Conservation (phyloP, 2,797 vertebrate genomes). For the Darevskia nairensis region DNA sequence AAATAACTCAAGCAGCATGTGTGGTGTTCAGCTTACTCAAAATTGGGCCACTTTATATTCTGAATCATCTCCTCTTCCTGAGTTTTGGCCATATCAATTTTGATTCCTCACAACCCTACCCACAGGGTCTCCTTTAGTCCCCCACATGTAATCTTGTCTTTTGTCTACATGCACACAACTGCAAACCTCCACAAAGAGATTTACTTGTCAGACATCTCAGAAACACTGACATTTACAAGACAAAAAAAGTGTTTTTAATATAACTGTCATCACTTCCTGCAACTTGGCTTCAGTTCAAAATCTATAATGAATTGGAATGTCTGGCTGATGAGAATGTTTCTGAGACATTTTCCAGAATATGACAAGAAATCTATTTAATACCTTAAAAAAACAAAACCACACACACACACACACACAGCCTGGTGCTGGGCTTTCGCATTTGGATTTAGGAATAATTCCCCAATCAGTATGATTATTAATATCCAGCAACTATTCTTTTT, state of each 20-base stretch:
- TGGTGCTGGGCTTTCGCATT: constrained; percentile 23
- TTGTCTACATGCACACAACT: constrained; percentile 30
- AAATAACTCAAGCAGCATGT: neutral
- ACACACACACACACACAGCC: neutral
- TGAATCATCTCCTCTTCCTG: neutral
- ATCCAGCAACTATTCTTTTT: neutral
- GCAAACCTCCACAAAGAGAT: constrained; percentile 46
- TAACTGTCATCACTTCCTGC: constrained; percentile 39
- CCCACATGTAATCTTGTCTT: constrained; percentile 19
- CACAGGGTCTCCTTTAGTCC: neutral
- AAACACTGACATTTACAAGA: constrained; percentile 34
- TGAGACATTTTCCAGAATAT: constrained; percentile 31
- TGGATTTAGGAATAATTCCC: constrained; percentile 18
- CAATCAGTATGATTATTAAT: neutral
- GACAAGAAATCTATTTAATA: constrained; percentile 25
- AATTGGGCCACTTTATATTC: neutral
- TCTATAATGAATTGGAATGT: constrained; percentile 43
- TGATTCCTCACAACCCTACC: neutral
- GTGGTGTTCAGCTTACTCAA: neutral
- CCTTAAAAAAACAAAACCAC: neutral
- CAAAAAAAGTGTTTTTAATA: constrained; percentile 39
- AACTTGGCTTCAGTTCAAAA: constrained; percentile 53
- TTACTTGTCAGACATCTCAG: constrained; percentile 40
- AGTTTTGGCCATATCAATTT: neutral
- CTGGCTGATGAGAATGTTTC: constrained; percentile 40